Conservation (phyloP, 1,140 invertebrate genomes). For the Dolichoris vasculosae region DNA sequence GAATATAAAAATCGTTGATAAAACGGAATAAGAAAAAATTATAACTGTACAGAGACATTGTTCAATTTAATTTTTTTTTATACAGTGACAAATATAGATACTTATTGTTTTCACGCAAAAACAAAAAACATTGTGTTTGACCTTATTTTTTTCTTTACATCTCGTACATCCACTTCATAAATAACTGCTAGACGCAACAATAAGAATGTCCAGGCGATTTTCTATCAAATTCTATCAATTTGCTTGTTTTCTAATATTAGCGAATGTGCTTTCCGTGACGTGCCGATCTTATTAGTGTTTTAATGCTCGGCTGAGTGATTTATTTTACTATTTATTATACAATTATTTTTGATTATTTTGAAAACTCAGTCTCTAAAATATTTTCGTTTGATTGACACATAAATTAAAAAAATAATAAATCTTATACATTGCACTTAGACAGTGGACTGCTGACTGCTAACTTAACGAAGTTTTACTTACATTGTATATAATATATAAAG, state of each 20-base stretch:
- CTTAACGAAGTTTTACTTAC: background rate
- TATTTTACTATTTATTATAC: background rate
- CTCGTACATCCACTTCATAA: slow-evolving; percentile 54
- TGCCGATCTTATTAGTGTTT: slow-evolving; percentile 67
- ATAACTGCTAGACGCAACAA: slow-evolving; percentile 44
- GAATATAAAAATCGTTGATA: slow-evolving; percentile 10
- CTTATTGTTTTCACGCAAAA: slow-evolving; percentile 70
- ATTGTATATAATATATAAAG: background rate
- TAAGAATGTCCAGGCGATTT: background rate
- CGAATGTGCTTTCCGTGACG: slow-evolving; percentile 63
- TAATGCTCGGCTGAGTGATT: slow-evolving; percentile 60
- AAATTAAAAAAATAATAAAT: background rate
- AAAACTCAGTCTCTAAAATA: background rate
- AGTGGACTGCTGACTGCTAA: slow-evolving; percentile 49
- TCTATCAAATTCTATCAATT: background rate
- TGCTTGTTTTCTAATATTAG: background rate
- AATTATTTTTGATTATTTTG: background rate
- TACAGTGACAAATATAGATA: slow-evolving; percentile 69
- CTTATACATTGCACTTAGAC: slow-evolving; percentile 40
- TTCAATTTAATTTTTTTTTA: slow-evolving; percentile 61
- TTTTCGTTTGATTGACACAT: slow-evolving; percentile 11
- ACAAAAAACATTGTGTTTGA: slow-evolving; percentile 64
- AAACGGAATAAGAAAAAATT: slow-evolving; percentile 15
- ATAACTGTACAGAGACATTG: slow-evolving; percentile 70
- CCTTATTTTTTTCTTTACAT: slow-evolving; percentile 61